These are phyloP conservation scores for Sardinella longiceps DNA, from an alignment of 2,797 vertebrate genomes.

Conservation along the genomic window DNA sequence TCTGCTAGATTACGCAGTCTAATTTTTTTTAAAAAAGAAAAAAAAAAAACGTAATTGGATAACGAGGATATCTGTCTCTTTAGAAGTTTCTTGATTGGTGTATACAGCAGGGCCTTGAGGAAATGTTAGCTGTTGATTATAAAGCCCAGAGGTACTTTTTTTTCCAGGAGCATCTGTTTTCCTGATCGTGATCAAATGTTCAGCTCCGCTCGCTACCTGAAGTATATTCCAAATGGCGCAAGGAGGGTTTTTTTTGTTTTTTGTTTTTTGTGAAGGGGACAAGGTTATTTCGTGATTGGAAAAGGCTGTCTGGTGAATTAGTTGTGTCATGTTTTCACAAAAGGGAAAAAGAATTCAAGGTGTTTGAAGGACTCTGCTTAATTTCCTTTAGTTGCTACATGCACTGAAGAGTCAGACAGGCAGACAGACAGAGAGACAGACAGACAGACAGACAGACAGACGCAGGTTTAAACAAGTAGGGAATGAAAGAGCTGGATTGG, in stretches of 20 bases:
- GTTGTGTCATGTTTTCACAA: neutral
- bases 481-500: neutral
- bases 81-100: neutral
- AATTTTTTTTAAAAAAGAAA: too few relatives aligned
- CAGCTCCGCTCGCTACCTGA: neutral
- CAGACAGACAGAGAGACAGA: neutral
- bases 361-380: neutral
- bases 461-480: neutral
- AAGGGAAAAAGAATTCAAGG: neutral
- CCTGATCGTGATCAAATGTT: neutral
- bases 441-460: neutral
- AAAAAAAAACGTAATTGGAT: neutral
- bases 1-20: neutral
- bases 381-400: neutral
- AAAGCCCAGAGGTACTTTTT: neutral
- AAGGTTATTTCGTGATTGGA: neutral
- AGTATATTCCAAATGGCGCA: neutral
- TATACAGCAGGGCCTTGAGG: neutral
- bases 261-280: too few relatives aligned
- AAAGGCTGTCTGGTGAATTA: neutral
- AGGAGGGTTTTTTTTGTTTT: too few relatives aligned
- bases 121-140: neutral
- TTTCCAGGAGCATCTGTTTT: conserved; percentile 1
- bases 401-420: too few relatives aligned
- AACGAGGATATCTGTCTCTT: neutral